phyloP scores from a whole-genome alignment of 1,140 invertebrate species.

The Aleiodes sp. region DNA sequence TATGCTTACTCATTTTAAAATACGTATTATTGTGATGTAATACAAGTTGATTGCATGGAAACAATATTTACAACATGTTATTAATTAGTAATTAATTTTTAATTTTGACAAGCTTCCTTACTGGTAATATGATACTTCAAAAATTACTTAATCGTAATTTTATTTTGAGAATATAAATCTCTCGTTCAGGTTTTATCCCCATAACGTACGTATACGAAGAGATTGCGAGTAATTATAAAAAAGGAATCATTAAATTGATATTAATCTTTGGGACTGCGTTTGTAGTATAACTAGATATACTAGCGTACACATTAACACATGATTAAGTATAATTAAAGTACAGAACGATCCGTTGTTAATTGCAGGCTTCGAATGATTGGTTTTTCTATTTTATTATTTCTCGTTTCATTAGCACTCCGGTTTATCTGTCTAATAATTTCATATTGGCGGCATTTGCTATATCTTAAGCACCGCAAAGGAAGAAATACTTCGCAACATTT shows the following conservation, averaged over 20 bases:
- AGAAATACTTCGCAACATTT: neutral
- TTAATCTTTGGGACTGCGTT: neutral
- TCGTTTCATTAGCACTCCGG: neutral
- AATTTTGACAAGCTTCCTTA: too few relatives aligned
- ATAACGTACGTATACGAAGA: too few relatives aligned
- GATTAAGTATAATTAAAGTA: neutral
- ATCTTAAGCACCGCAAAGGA: neutral
- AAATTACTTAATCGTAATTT: too few relatives aligned
- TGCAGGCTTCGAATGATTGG: neutral
- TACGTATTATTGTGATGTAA: neutral
- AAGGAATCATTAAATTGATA: neutral
- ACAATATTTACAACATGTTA: neutral
- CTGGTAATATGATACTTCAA: too few relatives aligned
- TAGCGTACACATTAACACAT: neutral
- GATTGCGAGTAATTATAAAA: too few relatives aligned
- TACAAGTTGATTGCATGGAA: neutral
- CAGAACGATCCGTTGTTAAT: neutral
- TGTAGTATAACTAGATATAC: neutral
- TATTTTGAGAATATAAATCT: too few relatives aligned
- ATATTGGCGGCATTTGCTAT: neutral
- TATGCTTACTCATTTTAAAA: neutral
- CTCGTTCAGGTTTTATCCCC: too few relatives aligned
- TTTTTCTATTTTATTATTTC: neutral
- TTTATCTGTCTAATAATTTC: conserved; percentile 11
- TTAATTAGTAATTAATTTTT: conserved; percentile 3